Evolutionary conservation across 2,113 vertebrate species (phyloP), one percentile per base, ranked within the genome.

Genomic region (Buteo buteo): DNA sequence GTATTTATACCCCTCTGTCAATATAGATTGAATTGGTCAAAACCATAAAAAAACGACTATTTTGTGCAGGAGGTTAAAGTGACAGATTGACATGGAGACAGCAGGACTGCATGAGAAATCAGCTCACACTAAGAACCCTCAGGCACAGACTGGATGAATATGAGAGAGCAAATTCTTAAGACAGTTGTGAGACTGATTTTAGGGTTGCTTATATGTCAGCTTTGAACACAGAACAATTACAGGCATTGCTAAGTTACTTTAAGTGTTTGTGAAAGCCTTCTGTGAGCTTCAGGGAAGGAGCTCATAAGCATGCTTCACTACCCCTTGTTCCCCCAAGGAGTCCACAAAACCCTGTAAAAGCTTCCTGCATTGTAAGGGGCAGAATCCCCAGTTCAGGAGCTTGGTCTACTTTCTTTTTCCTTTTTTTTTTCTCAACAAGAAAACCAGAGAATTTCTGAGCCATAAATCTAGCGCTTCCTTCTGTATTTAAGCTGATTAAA

Each of bases 111-210:
- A 34, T 57, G 50, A 82, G 25, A 87, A 88, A 40, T 86, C 21
- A 67, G 47, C 25, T 96, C n/a, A 36, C 55, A 13, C 26, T 55
- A 38, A 82, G 77, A 58, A 34, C 65, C 73, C 61, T 52, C 0
- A 3, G 89, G 84, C 61, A 57, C 12, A 67, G 21, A 10, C 44
- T 47, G n/a, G 11, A 34, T 84, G 57, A 91, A 70, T 74, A 44
- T 29, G 29, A 86, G 73, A 89, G 65, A 73, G 21, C 15, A 77
- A 92, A 91, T 85, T 85, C 77, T 85, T 85, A 57, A 89, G 76
- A 64, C 86, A 78, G 50, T 83, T 73, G 49, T 36, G 61, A 96
- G 61, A 72, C 32, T 67, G 77, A 76, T 88, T 96, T 94, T 76
- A 47, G 55, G 20, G 24, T 54, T 94, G 59, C 83, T 94, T 88